Evolutionary conservation across 2,113 vertebrate species (phyloP).

Genomic region (Astatotilapia flaviijosephi): DNA sequence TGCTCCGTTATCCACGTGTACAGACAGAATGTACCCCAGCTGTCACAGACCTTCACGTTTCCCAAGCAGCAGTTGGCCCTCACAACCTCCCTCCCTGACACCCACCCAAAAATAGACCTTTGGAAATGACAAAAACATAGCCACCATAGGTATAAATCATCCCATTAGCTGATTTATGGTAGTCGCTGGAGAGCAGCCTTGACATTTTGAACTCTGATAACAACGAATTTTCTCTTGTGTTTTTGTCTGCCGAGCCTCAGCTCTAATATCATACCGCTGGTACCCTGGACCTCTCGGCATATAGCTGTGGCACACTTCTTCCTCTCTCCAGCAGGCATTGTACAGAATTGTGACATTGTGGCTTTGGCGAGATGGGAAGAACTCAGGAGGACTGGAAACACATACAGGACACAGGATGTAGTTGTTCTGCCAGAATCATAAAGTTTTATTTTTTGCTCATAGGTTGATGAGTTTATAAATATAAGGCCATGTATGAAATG

Average conservation of each 20-base stretch:
- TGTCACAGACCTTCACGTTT: constrained; percentile 83
- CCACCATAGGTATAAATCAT: constrained; percentile 73
- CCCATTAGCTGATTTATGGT: constrained; percentile 78
- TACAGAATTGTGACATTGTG: constrained; percentile 83
- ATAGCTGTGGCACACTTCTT: constrained; percentile 86
- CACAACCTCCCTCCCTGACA: background rate
- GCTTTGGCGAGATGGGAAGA: constrained; percentile 39
- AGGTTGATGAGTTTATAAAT: background rate
- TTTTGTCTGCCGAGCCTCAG: background rate
- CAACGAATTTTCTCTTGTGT: constrained; percentile 11
- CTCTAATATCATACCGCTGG: constrained; percentile 68
- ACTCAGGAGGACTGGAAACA: constrained; percentile 47
- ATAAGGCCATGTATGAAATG: background rate
- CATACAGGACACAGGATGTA: constrained; percentile 64
- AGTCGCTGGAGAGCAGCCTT: constrained; percentile 25
- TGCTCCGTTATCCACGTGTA: constrained; percentile 8
- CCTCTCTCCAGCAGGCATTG: constrained; percentile 80
- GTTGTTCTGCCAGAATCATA: background rate
- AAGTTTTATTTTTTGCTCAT: background rate
- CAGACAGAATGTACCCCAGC: constrained; percentile 80
- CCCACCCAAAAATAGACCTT: constrained; percentile 83
- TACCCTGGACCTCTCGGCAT: constrained; percentile 85
- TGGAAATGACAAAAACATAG: constrained; percentile 82
- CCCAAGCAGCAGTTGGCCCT: constrained; percentile 78
- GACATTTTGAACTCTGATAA: constrained; percentile 53